These are phyloP conservation scores for Hiodon tergisus DNA, from an alignment of 2,113 vertebrate genomes.

Conservation along the genomic window DNA sequence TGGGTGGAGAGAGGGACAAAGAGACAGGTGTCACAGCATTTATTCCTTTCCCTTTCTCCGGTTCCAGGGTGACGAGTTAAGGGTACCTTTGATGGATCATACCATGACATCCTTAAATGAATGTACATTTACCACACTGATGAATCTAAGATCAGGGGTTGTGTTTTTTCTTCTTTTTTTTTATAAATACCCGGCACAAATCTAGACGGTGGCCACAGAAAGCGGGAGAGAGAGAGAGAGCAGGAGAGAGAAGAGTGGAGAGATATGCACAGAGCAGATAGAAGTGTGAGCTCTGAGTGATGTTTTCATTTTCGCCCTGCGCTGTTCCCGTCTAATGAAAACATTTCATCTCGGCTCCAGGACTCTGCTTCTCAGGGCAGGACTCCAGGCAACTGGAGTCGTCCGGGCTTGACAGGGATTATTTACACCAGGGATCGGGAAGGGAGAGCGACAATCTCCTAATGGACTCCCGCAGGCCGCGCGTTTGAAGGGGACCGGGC, in stretches of 20 bases:
- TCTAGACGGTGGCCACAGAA: too few relatives aligned
- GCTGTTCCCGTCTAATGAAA: constrained; percentile 10
- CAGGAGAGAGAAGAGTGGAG: neutral
- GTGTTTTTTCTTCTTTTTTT: neutral
- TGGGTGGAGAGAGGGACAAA: too few relatives aligned
- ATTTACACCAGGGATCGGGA: neutral
- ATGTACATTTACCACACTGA: too few relatives aligned
- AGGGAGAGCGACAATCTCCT: neutral
- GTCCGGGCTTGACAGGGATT: neutral
- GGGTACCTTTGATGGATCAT: too few relatives aligned
- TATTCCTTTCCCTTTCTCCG: too few relatives aligned
- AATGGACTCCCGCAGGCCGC: constrained; percentile 6
- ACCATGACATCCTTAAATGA: too few relatives aligned
- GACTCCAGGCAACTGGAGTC: too few relatives aligned
- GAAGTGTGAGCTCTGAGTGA: neutral
- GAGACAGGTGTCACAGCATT: too few relatives aligned
- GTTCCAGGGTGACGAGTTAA: too few relatives aligned
- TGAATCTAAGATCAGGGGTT: too few relatives aligned
- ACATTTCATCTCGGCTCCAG: constrained; percentile 7
- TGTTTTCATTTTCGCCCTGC: neutral
- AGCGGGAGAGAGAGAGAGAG: neutral
- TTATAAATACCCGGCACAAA: neutral
- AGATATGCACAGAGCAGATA: neutral
- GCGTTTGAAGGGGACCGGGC: too few relatives aligned
- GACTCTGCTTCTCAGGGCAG: neutral